Base-by-base conservation (phyloP, 30 jellyfish, hydroid and myxozoan species). In the Euphysa ruthae region DNA sequence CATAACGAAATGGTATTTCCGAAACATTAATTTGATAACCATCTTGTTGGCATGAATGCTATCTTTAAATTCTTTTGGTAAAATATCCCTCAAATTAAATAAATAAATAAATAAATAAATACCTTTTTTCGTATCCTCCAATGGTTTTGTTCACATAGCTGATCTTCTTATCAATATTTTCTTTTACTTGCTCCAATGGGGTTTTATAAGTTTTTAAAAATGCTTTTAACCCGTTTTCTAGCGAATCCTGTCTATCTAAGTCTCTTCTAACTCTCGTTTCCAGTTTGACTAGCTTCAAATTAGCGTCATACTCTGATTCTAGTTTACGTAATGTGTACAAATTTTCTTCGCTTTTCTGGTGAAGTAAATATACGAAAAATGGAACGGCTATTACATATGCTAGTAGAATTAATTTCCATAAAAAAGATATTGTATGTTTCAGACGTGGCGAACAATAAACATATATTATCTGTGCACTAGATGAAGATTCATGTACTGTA, bases 401-500 rank as follows among this genome's bases (percentile, higher is more conserved):
- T n/a, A 68, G 26, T 29, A 68, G 49, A 18, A 68, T 49, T 0
- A 68, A 18, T 20, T 58, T 26, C 51, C 69, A 42, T 0, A 68
- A 28, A 21, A 68, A 50, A 4, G 54, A 21, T 31, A 68, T 24
- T 15, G 76, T 43, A 51, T 68, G 74, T 26, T 68, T 68, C 16
- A 68, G 10, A 3, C 80, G 80, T 6, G 80, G 80, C 28, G 80
- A 68, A 50, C 80, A 68, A 43, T 68, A 68, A 28, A 68, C 80
- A 24, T 68, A 68, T 28, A 68, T 68, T 6, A 68, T 38, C 49
- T 68, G 80, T 14, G 80, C 50, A 10, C 69, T 58, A n/a, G 12
- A 8, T 13, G 69, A 22, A 16, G 60, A 43, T 68, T 68, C 80
- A 2, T 50, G 49, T 2, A 68, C 74, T n/a, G 78, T n/a, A n/a